Evolutionary conservation across 2,113 vertebrate genomes (phyloP).

Genomic region (Pollimyrus isidori): DNA sequence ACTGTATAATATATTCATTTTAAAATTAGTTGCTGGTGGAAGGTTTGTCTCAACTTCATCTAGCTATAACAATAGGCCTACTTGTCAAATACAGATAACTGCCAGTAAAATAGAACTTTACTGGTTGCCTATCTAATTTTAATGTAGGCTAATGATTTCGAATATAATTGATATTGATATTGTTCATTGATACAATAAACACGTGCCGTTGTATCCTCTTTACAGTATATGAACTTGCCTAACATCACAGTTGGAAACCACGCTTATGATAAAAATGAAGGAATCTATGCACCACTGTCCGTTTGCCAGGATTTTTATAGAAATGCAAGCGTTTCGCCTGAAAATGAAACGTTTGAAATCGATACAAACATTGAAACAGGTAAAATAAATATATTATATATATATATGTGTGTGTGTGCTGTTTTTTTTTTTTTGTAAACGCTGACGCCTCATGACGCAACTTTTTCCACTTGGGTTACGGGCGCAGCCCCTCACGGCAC

Average conservation of each 20-base stretch:
- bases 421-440: neutral
- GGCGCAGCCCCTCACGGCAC: neutral
- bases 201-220: constrained; percentile 11
- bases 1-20: neutral
- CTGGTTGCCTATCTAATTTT: neutral
- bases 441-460: neutral
- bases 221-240: constrained; percentile 71
- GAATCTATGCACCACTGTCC: constrained; percentile 57
- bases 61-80: neutral
- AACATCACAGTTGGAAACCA: constrained; percentile 80
- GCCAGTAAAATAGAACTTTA: neutral
- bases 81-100: neutral
- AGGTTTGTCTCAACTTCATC: neutral
- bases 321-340: constrained; percentile 67
- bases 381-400: constrained; percentile 30
- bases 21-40: neutral
- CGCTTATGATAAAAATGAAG: constrained; percentile 65
- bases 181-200: neutral
- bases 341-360: constrained; percentile 81
- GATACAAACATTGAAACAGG: constrained; percentile 77
- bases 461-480: neutral
- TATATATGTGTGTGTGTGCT: neutral
- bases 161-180: neutral
- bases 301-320: constrained; percentile 82
- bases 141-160: neutral